Percentiles rank a stretch among this genome's conserved stretches.
Conservation (phyloP, 2,888 invertebrate species). For the Furcula furcula region DNA sequence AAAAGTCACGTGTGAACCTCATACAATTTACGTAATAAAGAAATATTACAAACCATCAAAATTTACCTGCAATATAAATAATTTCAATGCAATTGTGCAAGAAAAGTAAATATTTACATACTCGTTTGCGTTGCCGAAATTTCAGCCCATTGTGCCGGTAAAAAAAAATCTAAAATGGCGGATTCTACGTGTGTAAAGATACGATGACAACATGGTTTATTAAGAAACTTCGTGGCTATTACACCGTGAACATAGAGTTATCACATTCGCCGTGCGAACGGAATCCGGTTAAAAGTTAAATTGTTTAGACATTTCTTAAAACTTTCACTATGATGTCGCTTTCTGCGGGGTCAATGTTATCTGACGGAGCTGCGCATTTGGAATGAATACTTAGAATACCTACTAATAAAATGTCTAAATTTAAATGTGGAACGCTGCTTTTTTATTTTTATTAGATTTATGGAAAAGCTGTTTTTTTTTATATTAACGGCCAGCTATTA, state of each 20-base stretch:
- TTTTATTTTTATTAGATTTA: slow-evolving; percentile 13
- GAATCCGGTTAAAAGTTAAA: slow-evolving; percentile 5
- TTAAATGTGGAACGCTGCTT: slow-evolving; percentile 42
- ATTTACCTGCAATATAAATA: slow-evolving; percentile 32
- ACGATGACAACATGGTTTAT: slow-evolving; percentile 49
- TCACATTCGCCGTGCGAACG: slow-evolving; percentile 63
- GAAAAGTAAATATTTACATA: slow-evolving; percentile 11
- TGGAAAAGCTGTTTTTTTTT: neutral
- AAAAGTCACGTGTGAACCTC: no score
- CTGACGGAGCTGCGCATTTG: slow-evolving; percentile 20
- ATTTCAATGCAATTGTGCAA: slow-evolving; percentile 35
- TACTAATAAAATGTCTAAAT: slow-evolving; percentile 24
- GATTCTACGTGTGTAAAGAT: slow-evolving; percentile 3
- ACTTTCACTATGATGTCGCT: slow-evolving; percentile 65
- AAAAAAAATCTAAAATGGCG: neutral
- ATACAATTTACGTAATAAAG: slow-evolving; percentile 19
- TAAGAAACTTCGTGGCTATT: slow-evolving; percentile 54
- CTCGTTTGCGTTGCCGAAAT: neutral
- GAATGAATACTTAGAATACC: no score
- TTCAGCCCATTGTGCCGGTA: neutral
- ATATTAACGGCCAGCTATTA: neutral
- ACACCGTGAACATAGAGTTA: slow-evolving; percentile 50
- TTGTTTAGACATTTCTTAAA: slow-evolving; percentile 21
- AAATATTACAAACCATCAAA: slow-evolving; percentile 23
- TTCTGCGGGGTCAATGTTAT: slow-evolving; percentile 48